Evolutionary conservation across 2,113 vertebrate species (phyloP).

Genomic region (Cygnus atratus): DNA sequence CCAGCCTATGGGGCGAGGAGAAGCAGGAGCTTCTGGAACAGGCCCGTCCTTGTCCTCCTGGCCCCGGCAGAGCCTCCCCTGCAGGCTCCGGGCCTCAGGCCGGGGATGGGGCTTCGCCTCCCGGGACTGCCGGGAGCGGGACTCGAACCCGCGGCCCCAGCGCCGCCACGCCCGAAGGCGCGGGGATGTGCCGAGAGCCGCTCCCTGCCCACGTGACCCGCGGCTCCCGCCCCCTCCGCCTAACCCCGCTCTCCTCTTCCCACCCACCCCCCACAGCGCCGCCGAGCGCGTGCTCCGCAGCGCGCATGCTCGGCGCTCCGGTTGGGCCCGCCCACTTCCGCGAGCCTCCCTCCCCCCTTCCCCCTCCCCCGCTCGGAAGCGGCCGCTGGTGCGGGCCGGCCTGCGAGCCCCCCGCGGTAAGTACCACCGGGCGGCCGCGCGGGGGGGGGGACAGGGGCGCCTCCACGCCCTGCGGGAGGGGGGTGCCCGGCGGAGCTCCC

Average conservation of each 20-base stretch:
- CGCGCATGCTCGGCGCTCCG: neutral
- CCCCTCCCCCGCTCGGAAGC: neutral
- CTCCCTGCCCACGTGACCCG: fast-evolving
- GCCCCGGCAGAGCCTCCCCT: neutral
- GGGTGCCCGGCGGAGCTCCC: fast-evolving
- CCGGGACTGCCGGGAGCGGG: fast-evolving
- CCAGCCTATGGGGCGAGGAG: fast-evolving
- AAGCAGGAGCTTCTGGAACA: neutral
- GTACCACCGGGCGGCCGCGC: neutral
- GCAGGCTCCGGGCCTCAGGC: neutral
- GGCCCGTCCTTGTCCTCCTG: neutral
- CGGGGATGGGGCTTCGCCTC: too few species aligned
- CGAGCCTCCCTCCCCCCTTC: neutral
- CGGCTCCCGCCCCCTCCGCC: fast-evolving
- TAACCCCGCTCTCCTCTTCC: neutral
- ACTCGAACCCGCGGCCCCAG: fast-evolving
- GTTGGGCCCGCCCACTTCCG: neutral
- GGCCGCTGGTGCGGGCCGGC: fast-evolving
- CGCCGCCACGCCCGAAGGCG: fast-evolving
- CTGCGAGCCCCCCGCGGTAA: neutral
- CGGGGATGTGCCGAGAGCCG: fast-evolving
- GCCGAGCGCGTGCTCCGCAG: too few species aligned
- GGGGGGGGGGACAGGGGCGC: neutral
- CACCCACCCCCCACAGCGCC: too few species aligned
- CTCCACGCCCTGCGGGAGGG: too few species aligned